These are phyloP conservation scores for Neodon shergylaensis DNA, from an alignment of 2,113 vertebrate species.

Conservation along the genomic window DNA sequence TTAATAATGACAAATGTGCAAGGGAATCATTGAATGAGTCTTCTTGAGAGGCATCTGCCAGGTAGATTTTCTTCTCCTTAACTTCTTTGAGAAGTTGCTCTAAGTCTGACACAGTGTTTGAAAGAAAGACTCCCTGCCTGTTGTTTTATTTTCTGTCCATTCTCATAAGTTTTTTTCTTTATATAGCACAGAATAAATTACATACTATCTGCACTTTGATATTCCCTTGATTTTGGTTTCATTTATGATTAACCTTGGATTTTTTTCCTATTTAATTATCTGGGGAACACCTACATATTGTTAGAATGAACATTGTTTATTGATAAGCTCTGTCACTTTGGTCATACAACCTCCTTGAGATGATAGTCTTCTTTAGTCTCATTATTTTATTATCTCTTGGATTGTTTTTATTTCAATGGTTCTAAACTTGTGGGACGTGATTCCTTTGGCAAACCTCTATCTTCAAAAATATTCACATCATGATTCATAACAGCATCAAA, in stretches of 20 bases:
- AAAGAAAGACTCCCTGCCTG: neutral
- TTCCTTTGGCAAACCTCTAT: neutral
- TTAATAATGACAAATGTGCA: neutral
- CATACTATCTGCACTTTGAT: neutral
- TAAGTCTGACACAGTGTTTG: neutral
- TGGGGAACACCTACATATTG: neutral
- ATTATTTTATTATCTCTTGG: neutral
- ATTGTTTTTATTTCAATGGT: neutral
- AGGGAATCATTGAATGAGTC: neutral
- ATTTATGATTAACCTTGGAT: neutral
- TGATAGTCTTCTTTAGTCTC: neutral
- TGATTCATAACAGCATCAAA: neutral
- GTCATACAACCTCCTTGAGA: neutral
- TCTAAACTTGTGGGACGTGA: neutral
- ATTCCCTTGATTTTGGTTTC: neutral
- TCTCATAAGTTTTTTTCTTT: neutral
- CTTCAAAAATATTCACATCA: neutral
- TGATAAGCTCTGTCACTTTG: neutral
- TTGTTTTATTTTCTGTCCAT: neutral
- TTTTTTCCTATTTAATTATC: neutral
- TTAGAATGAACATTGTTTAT: neutral
- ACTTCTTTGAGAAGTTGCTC: rapidly evolving
- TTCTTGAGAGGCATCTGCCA: neutral
- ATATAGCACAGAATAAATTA: neutral
- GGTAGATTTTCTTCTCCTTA: neutral